Evolutionary conservation across 2,888 invertebrate species (phyloP), one percentile per base, ranked within the genome.

Genomic region (Hirtodrosophila confusa): DNA sequence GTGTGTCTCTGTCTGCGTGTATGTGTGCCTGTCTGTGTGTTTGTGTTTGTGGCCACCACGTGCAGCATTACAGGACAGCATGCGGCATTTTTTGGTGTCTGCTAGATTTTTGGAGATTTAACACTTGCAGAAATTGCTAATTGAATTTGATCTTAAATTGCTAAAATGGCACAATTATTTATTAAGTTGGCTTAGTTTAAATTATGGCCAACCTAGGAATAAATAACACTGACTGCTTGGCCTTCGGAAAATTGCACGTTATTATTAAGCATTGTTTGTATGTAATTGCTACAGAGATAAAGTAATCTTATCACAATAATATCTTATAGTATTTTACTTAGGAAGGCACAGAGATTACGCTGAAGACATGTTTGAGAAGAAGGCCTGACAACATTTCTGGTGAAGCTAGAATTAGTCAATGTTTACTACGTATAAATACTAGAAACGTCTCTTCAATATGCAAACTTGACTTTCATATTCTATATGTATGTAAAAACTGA

Each of bases 71-170:
- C 60, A 80, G 60, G 55, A 75, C 88, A 85, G 64, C 83, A 83
- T 83, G 82, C 88, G 88, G 86, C 88, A 83, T 78, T 86, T 82
- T 85, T 85, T 63, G 70, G 58, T 76, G 73, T 79, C 69, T 63
- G 66, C 68, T 73, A 56, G 57, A 67, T 65, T 69, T 86, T 73
- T 75, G 45, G 65, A 79, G 79, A 78, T 70, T 83, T 66, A 75
- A 85, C 86, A 87, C 82, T 83, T 67, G 76, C 79, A 75, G 55
- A 83, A 83, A 73, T 50, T 64, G 61, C 61, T 57, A 76, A 74
- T 62, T 74, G 8, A 58, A 76, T 72, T 35, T 60, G 33, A 9
- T 45, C 37, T 37, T 10, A 23, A 57, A 6, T 17, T 54, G n/a
- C n/a, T n/a, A n/a, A n/a, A n/a, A n/a, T n/a, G n/a, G n/a, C n/a